These are phyloP conservation scores for Tapera naevia DNA, from an alignment of 2,797 vertebrate genomes.

Conservation along the genomic window DNA sequence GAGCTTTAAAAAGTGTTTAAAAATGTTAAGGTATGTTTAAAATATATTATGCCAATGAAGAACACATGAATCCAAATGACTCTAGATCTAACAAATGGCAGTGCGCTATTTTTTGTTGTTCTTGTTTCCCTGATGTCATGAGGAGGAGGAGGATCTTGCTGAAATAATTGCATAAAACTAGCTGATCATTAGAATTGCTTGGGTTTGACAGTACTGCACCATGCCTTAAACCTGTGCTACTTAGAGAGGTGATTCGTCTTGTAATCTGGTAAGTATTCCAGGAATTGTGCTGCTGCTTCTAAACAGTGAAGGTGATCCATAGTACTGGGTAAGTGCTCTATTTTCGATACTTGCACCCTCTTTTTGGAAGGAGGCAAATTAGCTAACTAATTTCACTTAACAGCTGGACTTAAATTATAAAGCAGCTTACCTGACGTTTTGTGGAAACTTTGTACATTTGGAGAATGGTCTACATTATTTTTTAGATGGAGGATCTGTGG, in stretches of 20 bases:
- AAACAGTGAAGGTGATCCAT: rapidly evolving
- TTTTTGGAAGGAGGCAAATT: neutral
- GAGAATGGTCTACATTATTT: neutral
- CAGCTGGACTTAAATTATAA: neutral
- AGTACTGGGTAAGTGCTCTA: neutral
- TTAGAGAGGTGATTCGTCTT: neutral
- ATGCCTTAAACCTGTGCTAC: neutral
- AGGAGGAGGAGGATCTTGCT: no score
- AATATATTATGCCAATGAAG: neutral
- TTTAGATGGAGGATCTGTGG: neutral
- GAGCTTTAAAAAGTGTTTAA: neutral
- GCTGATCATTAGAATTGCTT: neutral
- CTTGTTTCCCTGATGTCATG: neutral
- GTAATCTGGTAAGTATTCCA: neutral
- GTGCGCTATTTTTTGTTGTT: no score
- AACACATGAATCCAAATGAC: neutral
- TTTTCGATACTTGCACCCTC: neutral
- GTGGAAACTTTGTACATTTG: neutral
- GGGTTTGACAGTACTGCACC: neutral
- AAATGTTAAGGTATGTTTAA: neutral
- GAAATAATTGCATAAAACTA: neutral
- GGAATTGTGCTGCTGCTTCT: neutral
- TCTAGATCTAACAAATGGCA: neutral
- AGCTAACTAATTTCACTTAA: neutral
- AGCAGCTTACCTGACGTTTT: neutral